Conservation (phyloP, 1,140 invertebrate species). For the Nasonia longicornis region DNA sequence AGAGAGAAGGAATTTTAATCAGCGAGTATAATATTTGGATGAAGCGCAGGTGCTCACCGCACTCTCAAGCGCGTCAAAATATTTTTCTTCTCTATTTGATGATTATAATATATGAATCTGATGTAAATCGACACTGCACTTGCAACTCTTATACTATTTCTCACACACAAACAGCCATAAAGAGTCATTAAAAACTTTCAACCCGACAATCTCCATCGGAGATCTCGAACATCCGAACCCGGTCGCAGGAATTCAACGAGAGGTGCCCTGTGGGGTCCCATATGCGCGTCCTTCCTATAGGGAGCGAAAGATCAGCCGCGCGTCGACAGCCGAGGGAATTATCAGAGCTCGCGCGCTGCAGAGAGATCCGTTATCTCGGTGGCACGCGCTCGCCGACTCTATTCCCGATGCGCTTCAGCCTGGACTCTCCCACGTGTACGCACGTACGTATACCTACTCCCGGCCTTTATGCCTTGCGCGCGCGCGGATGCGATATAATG, state of each 20-base stretch:
- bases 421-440: constrained; percentile 34
- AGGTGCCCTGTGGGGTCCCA: constrained; percentile 4
- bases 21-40: too few species aligned
- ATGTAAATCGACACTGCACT: too few species aligned
- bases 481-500: constrained; percentile 62
- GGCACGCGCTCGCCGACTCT: constrained; percentile 57
- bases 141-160: background rate
- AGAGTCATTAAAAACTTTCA: constrained; percentile 37
- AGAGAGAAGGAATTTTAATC: too few species aligned
- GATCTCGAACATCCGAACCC: background rate
- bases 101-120: background rate
- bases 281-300: background rate
- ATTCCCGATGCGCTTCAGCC: background rate
- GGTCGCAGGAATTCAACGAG: background rate
- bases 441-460: background rate
- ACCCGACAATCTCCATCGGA: constrained; percentile 21
- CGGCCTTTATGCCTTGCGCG: constrained; percentile 29
- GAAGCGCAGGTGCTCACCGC: too few species aligned
- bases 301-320: background rate
- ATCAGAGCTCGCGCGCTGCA: constrained; percentile 54
- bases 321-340: constrained; percentile 55
- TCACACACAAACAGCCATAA: background rate
- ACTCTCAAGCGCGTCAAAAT: too few species aligned
- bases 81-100: too few species aligned
- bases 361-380: constrained; percentile 66